A percentile compares a stretch with the other conserved stretches of the same genome.
Evolutionary conservation across 2,888 invertebrate species (phyloP).

Genomic region (Deroplatys truncata): DNA sequence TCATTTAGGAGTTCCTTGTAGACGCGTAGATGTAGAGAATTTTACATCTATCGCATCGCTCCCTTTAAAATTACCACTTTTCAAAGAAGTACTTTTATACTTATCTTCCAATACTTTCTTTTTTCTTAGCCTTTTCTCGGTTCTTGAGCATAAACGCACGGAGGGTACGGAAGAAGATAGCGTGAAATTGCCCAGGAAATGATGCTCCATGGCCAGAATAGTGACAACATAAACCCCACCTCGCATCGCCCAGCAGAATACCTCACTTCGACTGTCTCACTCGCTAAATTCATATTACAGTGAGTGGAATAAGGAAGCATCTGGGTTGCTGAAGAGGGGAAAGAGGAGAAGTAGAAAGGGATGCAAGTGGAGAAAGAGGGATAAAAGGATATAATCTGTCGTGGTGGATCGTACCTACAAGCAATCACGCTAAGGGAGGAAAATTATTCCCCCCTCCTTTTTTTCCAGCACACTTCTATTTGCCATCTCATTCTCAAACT

Average conservation of each 20-base stretch:
- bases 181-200: slow-evolving; percentile 21
- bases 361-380: slow-evolving; percentile 1
- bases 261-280: not conserved
- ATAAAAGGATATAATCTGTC: slow-evolving; percentile 17
- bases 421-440: slow-evolving; percentile 12
- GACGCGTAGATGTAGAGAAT: not conserved
- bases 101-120: not conserved
- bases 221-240: slow-evolving; percentile 14
- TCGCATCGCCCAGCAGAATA: not conserved
- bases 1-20: not conserved
- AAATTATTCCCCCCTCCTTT: not conserved
- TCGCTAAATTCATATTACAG: slow-evolving; percentile 12
- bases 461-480: not conserved
- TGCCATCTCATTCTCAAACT: not conserved
- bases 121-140: not conserved
- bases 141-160: not conserved
- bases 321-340: too few species aligned
- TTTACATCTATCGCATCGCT: not conserved
- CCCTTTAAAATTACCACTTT: not conserved
- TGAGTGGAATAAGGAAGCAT: not conserved
- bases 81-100: not conserved
- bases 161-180: not conserved
- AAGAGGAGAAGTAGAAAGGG: not conserved
- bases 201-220: slow-evolving; percentile 15
- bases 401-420: slow-evolving; percentile 7